Conservation (phyloP, 2,888 invertebrate genomes). For the Latheticus oryzae region DNA sequence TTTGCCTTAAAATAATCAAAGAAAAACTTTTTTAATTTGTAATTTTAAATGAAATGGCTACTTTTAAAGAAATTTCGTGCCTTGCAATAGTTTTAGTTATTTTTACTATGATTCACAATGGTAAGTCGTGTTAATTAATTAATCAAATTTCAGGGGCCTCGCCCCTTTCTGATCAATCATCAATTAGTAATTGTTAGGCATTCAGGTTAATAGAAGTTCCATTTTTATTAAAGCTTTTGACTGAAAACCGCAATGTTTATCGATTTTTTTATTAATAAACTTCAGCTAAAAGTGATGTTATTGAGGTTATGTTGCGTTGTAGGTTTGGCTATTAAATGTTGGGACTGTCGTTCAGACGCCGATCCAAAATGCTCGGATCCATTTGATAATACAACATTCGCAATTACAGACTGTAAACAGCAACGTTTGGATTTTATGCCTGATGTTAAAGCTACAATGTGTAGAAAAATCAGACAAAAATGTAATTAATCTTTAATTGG, state of each 20-base stretch:
- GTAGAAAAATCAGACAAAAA: slow-evolving; percentile 92
- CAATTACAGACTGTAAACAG: slow-evolving; percentile 76
- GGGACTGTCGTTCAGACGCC: slow-evolving; percentile 89
- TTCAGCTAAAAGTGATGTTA: slow-evolving; percentile 4
- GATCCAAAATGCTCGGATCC: slow-evolving; percentile 94
- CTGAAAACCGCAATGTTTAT: too few species aligned
- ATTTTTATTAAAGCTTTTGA: slow-evolving; percentile 1
- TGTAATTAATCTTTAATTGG: slow-evolving; percentile 67
- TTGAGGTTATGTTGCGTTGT: slow-evolving; percentile 52
- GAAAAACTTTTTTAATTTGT: slow-evolving; percentile 5
- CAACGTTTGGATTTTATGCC: slow-evolving; percentile 73
- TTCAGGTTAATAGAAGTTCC: too few species aligned
- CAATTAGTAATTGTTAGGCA: too few species aligned
- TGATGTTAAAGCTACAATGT: slow-evolving; percentile 83
- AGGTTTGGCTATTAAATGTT: slow-evolving; percentile 84
- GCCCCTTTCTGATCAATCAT: slow-evolving; percentile 19
- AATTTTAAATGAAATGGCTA: slow-evolving; percentile 23
- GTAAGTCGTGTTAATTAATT: slow-evolving; percentile 38
- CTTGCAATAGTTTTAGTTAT: slow-evolving; percentile 36
- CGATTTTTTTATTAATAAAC: too few species aligned
- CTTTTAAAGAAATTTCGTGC: slow-evolving; percentile 35
- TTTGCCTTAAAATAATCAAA: neutral
- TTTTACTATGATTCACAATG: slow-evolving; percentile 34
- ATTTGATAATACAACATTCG: slow-evolving; percentile 89
- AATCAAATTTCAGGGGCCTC: slow-evolving; percentile 21